phyloP scores from a whole-genome alignment of 1,140 invertebrate species.

The Tetramorium alpestre region DNA sequence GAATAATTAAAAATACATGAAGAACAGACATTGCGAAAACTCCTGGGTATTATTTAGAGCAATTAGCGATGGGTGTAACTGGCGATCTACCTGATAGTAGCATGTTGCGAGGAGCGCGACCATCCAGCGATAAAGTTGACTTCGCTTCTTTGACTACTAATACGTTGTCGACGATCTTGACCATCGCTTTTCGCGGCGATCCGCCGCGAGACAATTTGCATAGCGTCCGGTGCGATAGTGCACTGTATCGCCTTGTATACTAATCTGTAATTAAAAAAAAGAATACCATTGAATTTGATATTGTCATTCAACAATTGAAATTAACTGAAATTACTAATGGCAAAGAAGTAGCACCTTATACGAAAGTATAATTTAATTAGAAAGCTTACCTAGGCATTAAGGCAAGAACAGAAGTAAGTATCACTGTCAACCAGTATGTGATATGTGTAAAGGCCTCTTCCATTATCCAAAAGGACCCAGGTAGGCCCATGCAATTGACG shows the following conservation, averaged over 20 bases:
- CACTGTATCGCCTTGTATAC: slow-evolving; percentile 78
- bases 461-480: slow-evolving; percentile 95
- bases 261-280: slow-evolving; percentile 72
- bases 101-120: slow-evolving; percentile 83
- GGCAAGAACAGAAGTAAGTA: slow-evolving; percentile 91
- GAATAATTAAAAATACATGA: slow-evolving; percentile 23
- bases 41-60: background rate
- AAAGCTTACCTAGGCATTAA: slow-evolving; percentile 92
- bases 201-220: slow-evolving; percentile 74
- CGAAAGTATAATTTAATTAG: background rate
- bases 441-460: slow-evolving; percentile 91
- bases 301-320: background rate
- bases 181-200: slow-evolving; percentile 67
- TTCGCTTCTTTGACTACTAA: slow-evolving; percentile 75
- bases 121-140: slow-evolving; percentile 81
- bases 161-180: slow-evolving; percentile 74
- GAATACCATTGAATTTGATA: background rate
- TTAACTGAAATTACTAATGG: background rate
- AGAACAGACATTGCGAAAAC: background rate
- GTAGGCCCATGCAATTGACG: slow-evolving; percentile 91
- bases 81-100: slow-evolving; percentile 80
- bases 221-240: slow-evolving; percentile 81
- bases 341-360: background rate
- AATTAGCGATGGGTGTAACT: background rate
- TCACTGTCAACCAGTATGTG: slow-evolving; percentile 93